A percentile compares a stretch with the other conserved stretches of the same genome.
phyloP scores from a whole-genome alignment of 2,113 vertebrate genomes.

The Kobus ellipsiprymnus region DNA sequence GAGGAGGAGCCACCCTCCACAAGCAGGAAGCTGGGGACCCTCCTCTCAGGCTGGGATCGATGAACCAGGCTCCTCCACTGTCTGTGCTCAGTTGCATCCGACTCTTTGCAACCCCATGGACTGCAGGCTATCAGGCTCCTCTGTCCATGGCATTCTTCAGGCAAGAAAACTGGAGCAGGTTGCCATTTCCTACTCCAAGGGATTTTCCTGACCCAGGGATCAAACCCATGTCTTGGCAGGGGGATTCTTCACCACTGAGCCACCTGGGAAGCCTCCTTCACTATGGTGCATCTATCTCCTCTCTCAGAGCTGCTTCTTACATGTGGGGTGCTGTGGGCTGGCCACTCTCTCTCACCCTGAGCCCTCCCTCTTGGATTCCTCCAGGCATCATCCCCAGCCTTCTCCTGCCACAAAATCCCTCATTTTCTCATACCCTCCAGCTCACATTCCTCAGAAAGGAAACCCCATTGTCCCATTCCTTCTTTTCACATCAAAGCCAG shows the following conservation, averaged over 20 bases:
- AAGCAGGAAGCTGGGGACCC: background rate
- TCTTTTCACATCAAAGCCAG: background rate
- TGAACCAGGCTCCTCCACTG: background rate
- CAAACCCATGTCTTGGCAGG: background rate
- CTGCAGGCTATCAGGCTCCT: background rate
- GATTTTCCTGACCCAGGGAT: background rate
- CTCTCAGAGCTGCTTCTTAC: background rate
- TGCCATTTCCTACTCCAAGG: background rate
- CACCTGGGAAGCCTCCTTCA: background rate
- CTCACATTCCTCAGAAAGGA: background rate
- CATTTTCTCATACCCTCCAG: background rate
- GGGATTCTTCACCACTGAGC: background rate
- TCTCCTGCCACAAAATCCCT: background rate
- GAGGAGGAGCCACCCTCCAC: background rate
- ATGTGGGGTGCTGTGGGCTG: background rate
- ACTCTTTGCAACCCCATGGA: background rate
- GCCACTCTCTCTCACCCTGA: background rate
- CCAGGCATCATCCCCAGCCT: background rate
- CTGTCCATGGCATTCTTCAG: background rate
- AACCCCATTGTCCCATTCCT: background rate
- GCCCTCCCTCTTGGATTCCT: background rate
- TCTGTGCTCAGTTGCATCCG: rapidly evolving
- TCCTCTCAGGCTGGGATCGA: background rate
- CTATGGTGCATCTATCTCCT: background rate
- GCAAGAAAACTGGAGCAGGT: background rate